Evolutionary conservation across 2,888 invertebrate species (phyloP).

Genomic region (Scelioninae gen. 2): DNA sequence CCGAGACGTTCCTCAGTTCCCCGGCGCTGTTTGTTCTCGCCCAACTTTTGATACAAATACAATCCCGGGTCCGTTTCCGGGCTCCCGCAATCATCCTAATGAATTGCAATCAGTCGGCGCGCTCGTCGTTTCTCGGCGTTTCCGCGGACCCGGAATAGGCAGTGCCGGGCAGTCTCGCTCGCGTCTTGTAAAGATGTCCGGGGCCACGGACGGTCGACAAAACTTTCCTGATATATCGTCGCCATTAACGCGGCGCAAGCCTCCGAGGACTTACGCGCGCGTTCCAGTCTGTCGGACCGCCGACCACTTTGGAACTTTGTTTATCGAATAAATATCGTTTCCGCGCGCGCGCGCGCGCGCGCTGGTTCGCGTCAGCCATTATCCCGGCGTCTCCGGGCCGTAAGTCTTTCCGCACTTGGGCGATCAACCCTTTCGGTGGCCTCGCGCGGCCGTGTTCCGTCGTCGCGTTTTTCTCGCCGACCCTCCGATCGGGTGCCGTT

Average conservation of each 20-base stretch:
- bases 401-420: conserved; percentile 61
- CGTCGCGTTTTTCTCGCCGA: no score
- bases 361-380: conserved; percentile 62
- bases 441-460: conserved; percentile 32
- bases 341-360: conserved; percentile 62
- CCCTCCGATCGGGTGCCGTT: no score
- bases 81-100: conserved; percentile 55
- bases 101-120: conserved; percentile 59
- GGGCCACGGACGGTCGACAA: conserved; percentile 67
- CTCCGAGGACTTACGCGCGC: conserved; percentile 67
- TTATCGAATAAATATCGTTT: conserved; percentile 70
- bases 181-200: conserved; percentile 71
- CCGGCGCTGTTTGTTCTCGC: conserved; percentile 56
- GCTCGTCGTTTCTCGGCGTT: no score
- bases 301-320: conserved; percentile 68
- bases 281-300: conserved; percentile 62
- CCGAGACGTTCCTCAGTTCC: conserved; percentile 65
- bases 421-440: conserved; percentile 58
- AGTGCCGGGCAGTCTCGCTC: conserved; percentile 61
- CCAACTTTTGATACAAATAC: conserved; percentile 55
- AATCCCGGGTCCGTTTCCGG: conserved; percentile 47
- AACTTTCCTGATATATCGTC: conserved; percentile 72
- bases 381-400: conserved; percentile 60
- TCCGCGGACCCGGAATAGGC: no score
- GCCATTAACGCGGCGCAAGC: conserved; percentile 70